Base-by-base conservation (phyloP, 1,140 invertebrate genomes). In the Stegodyphus mimosarum region DNA sequence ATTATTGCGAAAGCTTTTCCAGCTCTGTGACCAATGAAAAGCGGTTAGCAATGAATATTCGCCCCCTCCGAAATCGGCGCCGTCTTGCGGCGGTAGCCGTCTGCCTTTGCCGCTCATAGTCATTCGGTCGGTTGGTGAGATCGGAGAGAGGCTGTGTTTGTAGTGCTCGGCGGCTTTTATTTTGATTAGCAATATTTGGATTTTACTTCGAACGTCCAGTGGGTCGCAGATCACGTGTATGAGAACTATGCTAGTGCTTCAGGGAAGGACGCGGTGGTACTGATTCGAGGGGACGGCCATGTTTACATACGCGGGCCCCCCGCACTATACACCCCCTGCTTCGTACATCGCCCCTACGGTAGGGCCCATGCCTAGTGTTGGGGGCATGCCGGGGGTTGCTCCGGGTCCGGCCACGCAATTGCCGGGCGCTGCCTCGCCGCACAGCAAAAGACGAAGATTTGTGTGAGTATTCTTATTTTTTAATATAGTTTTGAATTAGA, bases 231-330 rank as follows among this genome's bases (percentile, higher is more conserved):
- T 33, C 33, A 33, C 33, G 33, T 50, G 64, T 9, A 33, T 80
- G 53, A 15, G 48, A 13, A 18, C 67, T 80, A 50, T 80, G 69
- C 51, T 60, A n/a, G 48, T 15, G 7, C n/a, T 11, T 48, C 18
- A n/a, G 64, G 7, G 17, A 18, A 67, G 7, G 7, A 51, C 49
- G 70, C 48, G 18, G 51, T 11, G 7, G 48, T 7, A 51, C 64
- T 53, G 6, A 66, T 18, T 15, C 18, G 7, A 13, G 52, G 48
- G 53, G 17, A 7, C 50, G 51, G 51, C 13, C 33, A 87, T 87
- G 86, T 87, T 87, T 73, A 81, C 86, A 7, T 87, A 87, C 86
- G 86, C 86, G 49, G 86, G 86, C 6, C 86, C 80, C 50, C 86
- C 86, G 55, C 86, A 87, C 50, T 87, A 87, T 66, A 84, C 86